A percentile compares a stretch with the other conserved stretches of the same genome.
phyloP scores from a whole-genome alignment of 2,113 vertebrate species.

The Seriola quinqueradiata region DNA sequence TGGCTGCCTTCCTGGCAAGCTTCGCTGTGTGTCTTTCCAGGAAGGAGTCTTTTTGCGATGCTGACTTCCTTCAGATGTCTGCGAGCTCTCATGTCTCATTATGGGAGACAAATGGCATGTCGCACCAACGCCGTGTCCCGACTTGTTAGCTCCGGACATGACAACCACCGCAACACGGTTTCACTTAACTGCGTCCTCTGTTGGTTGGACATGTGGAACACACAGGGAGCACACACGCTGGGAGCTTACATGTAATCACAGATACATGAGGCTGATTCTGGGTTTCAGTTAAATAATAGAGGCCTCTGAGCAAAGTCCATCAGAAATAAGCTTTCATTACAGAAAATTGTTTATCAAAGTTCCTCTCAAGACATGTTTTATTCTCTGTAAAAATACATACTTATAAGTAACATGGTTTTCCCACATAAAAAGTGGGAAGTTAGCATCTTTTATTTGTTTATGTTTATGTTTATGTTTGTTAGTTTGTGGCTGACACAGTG shows the following conservation, averaged over 20 bases:
- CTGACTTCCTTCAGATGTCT: constrained; percentile 76
- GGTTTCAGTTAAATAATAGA: not conserved
- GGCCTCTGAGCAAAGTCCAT: not conserved
- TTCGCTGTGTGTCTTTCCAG: constrained; percentile 69
- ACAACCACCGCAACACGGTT: constrained; percentile 32
- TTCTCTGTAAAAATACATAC: too few relatives aligned
- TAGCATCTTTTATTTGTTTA: too few relatives aligned
- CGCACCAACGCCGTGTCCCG: constrained; percentile 28
- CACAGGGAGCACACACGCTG: not conserved
- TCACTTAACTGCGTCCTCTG: constrained; percentile 19
- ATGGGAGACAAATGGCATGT: constrained; percentile 77
- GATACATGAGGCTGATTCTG: not conserved
- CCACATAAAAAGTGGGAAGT: too few relatives aligned
- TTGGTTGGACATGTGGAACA: constrained; percentile 17
- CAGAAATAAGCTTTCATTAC: too few relatives aligned
- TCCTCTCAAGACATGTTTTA: too few relatives aligned
- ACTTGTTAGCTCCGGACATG: constrained; percentile 70
- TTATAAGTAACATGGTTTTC: too few relatives aligned
- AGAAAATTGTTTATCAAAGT: too few relatives aligned
- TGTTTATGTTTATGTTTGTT: too few relatives aligned
- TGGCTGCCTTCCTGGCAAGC: constrained; percentile 71
- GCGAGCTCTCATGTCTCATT: constrained; percentile 78
- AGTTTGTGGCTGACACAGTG: too few relatives aligned
- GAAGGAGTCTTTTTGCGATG: constrained; percentile 68
- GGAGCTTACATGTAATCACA: not conserved